Evolutionary conservation across 2,113 vertebrate species (phyloP).

Genomic region (Gracilinanus agilis): DNA sequence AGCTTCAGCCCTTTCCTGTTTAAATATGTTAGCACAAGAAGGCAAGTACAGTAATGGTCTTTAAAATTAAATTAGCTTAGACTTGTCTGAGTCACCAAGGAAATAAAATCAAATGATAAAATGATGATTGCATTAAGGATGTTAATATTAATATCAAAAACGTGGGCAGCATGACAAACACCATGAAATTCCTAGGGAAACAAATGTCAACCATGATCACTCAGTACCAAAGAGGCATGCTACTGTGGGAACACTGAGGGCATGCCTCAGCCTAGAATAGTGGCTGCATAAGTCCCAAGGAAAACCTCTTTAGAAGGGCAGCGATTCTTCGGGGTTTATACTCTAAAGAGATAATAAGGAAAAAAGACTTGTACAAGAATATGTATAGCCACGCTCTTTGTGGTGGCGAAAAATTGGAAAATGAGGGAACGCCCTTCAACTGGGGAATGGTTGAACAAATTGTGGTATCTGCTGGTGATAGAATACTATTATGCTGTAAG

Average conservation of each 20-base stretch:
- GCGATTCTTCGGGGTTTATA: not conserved
- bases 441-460: too few species aligned
- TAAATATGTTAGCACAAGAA: constrained; percentile 38
- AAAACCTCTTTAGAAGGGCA: not conserved
- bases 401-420: too few species aligned
- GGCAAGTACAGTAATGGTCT: constrained; percentile 48
- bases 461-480: too few species aligned
- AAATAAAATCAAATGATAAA: constrained; percentile 71
- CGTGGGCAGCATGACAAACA: constrained; percentile 59
- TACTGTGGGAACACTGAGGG: not conserved
- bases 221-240: constrained; percentile 11
- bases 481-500: too few species aligned
- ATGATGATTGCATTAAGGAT: constrained; percentile 60
- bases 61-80: constrained; percentile 70
- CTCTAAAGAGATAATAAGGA: too few species aligned
- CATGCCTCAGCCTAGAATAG: not conserved
- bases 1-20: constrained; percentile 69
- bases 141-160: constrained; percentile 68
- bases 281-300: not conserved
- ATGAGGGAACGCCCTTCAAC: too few species aligned
- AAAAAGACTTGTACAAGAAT: too few species aligned
- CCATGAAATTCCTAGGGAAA: constrained; percentile 50
- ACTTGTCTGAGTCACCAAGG: constrained; percentile 63
- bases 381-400: too few species aligned
- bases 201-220: constrained; percentile 35